Evolutionary conservation across 1,140 invertebrate genomes (phyloP).

Genomic region (Temnothorax longispinosus): DNA sequence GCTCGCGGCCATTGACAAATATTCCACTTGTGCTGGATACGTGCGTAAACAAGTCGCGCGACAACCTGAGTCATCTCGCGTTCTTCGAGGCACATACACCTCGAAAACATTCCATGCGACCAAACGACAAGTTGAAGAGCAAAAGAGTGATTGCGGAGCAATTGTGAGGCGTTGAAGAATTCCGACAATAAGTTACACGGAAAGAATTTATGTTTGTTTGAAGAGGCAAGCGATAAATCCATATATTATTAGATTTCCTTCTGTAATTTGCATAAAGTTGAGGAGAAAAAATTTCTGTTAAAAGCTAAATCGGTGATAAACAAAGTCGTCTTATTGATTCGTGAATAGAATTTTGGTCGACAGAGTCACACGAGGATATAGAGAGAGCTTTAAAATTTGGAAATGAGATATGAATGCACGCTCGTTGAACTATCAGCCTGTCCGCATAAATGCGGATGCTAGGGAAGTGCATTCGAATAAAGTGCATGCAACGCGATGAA

Average conservation of each 20-base stretch:
- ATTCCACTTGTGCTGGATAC: slow-evolving; percentile 22
- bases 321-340: neutral
- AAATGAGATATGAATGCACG: slow-evolving; percentile 41
- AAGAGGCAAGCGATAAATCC: neutral
- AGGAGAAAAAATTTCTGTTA: neutral
- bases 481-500: slow-evolving; percentile 54
- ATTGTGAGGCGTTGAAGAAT: neutral
- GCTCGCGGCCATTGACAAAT: slow-evolving; percentile 49
- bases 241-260: neutral
- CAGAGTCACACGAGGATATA: slow-evolving; percentile 8
- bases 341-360: slow-evolving; percentile 20
- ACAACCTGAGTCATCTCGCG: slow-evolving; percentile 8
- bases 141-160: neutral
- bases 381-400: slow-evolving; percentile 49
- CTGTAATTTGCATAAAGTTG: neutral
- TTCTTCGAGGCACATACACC: slow-evolving; percentile 1
- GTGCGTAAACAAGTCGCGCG: slow-evolving; percentile 44
- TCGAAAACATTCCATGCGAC: neutral
- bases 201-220: neutral
- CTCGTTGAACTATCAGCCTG: slow-evolving; percentile 29
- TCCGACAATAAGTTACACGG: neutral
- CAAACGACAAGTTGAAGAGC: slow-evolving; percentile 5
- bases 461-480: slow-evolving; percentile 56
- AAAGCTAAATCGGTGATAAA: neutral
- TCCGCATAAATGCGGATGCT: slow-evolving; percentile 42